Conservation (phyloP, 2,888 invertebrate species). For the Pollenia labialis region DNA sequence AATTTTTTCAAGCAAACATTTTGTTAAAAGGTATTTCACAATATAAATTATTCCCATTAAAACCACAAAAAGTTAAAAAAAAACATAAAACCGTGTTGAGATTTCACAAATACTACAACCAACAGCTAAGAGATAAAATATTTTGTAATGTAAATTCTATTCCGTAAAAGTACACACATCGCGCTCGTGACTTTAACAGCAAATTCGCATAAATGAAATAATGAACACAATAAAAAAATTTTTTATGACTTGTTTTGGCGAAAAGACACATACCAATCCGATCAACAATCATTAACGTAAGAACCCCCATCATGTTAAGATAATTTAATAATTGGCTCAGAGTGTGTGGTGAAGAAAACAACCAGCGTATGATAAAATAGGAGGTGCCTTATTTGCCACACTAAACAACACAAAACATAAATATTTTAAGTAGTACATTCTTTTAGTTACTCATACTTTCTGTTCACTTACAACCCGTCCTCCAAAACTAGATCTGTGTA, state of each 20-base stretch:
- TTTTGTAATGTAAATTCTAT: constrained; percentile 24
- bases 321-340: constrained; percentile 67
- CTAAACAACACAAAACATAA: constrained; percentile 41
- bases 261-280: constrained; percentile 49
- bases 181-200: not conserved
- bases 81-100: not conserved
- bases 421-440: constrained; percentile 42
- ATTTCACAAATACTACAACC: not conserved
- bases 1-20: no score
- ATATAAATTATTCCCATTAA: no score
- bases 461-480: constrained; percentile 1
- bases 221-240: constrained; percentile 63
- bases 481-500: not conserved
- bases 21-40: no score
- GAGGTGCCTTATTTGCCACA: constrained; percentile 65
- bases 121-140: not conserved
- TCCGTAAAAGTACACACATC: not conserved
- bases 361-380: constrained; percentile 45
- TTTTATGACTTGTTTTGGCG: constrained; percentile 54
- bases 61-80: not conserved
- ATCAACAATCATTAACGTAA: constrained; percentile 41
- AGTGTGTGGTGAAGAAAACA: constrained; percentile 18
- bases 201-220: constrained; percentile 50
- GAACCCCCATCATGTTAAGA: constrained; percentile 54
- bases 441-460: constrained; percentile 19